Base-by-base conservation (phyloP, 2,113 vertebrate genomes). In the Paratilapia polleni region DNA sequence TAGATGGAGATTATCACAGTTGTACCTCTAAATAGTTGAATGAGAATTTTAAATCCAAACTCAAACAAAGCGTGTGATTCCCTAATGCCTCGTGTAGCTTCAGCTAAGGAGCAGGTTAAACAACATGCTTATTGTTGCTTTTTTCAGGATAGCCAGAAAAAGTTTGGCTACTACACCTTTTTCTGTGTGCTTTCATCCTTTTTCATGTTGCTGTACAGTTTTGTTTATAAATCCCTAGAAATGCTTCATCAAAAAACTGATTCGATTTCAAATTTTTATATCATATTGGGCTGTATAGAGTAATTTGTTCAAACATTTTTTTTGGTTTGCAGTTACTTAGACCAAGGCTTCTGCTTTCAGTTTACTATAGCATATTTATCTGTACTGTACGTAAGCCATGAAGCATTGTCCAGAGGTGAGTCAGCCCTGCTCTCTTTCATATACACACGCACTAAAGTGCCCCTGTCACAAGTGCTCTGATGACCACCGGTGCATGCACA, bases 381-480 rank as follows among this genome's bases (percentile, higher is more conserved):
- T 31, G 43, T 41, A 66, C 63, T 41, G 60, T 58, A 60, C 24
- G 68, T 80, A 63, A 81, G 28, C 20, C 77, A 68, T 64, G 83
- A 81, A 61, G 77, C 81, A 20, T 31, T 54, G 79, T 87, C 47
- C 34, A 43, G 75, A 82, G 61, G 81, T 92, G 87, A 91, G 84
- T 93, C 86, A 91, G n/a, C 28, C 56, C 59, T 70, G 19, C 41
- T 90, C 57, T 22, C 78, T 77, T 84, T 74, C 77, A 86, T 17
- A 58, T 22, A 77, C 73, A 78, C 74, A 49, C 63, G 41, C 77
- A 74, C 78, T 81, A 82, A 93, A 91, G 83, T 61, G 34, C 73
- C 10, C 19, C 77, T 87, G 91, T 94, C 92, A 91, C 77, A 58
- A 86, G 63, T 38, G 78, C 83, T 91, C 91, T 75, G 64, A 88